A percentile compares a stretch with the other conserved stretches of the same genome.
phyloP scores from a whole-genome alignment of 1,140 invertebrate species.

The Conus ventricosus region DNA sequence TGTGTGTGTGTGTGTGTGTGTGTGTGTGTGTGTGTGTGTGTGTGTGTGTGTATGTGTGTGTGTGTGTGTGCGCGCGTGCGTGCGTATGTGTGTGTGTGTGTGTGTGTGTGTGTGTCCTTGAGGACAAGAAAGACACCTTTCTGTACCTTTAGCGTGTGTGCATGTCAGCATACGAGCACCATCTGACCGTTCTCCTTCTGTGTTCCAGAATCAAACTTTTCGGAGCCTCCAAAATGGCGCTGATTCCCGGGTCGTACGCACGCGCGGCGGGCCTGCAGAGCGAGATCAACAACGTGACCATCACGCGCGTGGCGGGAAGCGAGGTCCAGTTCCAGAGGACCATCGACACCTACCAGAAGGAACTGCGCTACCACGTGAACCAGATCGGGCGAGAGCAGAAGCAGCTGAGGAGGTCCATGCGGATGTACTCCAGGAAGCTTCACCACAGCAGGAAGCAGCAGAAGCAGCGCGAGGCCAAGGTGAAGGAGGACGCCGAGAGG shows the following conservation, averaged over 20 bases:
- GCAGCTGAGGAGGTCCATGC: slow-evolving; percentile 47
- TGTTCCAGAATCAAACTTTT: slow-evolving; percentile 32
- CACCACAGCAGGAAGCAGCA: slow-evolving; percentile 38
- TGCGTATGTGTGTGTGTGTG: too few relatives aligned
- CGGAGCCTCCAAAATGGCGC: slow-evolving; percentile 43
- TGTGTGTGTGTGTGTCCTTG: too few relatives aligned
- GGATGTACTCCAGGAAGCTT: slow-evolving; percentile 45
- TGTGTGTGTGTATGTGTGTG: too few relatives aligned
- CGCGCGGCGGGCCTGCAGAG: slow-evolving; percentile 55
- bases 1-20: too few relatives aligned
- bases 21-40: too few relatives aligned
- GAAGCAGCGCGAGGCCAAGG: slow-evolving; percentile 32
- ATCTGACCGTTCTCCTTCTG: not conserved
- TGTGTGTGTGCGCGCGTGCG: too few relatives aligned
- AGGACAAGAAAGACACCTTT: too few relatives aligned
- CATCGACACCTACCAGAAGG: slow-evolving; percentile 50
- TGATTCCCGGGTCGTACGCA: slow-evolving; percentile 54
- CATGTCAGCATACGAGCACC: too few relatives aligned
- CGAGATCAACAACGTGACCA: slow-evolving; percentile 55
- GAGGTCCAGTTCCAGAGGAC: slow-evolving; percentile 51
- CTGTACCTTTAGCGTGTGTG: too few relatives aligned
- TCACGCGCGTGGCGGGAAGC: slow-evolving; percentile 55
- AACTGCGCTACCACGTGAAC: slow-evolving; percentile 51
- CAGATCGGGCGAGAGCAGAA: slow-evolving; percentile 50
- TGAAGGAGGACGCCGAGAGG: slow-evolving; percentile 22